phyloP scores from a whole-genome alignment of 2,888 invertebrate genomes.

The Dicranocentrus wangi region DNA sequence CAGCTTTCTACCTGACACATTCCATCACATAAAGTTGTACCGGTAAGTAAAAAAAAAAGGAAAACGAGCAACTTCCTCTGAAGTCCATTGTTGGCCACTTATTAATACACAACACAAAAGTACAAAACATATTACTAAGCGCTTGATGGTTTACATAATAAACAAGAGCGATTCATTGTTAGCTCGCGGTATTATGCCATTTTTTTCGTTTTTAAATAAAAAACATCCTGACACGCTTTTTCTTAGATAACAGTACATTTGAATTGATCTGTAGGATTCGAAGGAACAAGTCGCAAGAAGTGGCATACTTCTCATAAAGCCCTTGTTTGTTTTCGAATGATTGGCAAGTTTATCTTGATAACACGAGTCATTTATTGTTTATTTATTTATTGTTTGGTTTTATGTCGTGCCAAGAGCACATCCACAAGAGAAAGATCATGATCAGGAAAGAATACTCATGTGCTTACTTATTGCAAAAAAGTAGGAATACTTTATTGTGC shows the following conservation, averaged over 20 bases:
- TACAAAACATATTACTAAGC: not conserved
- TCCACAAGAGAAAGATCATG: not conserved
- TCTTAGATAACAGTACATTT: not conserved
- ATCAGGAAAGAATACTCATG: not conserved
- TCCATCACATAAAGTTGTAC: too few species aligned
- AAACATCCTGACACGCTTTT: too few species aligned
- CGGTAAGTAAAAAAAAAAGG: too few species aligned
- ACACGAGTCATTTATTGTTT: not conserved
- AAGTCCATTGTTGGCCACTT: too few species aligned
- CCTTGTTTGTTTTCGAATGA: conserved; percentile 2
- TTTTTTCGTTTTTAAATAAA: not conserved
- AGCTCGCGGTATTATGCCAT: not conserved
- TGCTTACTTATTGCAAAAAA: not conserved
- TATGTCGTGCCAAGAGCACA: not conserved
- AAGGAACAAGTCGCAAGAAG: not conserved
- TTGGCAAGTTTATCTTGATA: conserved; percentile 30
- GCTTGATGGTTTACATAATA: conserved; percentile 6
- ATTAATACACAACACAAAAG: too few species aligned
- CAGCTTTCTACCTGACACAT: not conserved
- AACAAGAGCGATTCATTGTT: not conserved
- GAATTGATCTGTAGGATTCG: not conserved
- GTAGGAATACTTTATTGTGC: not conserved
- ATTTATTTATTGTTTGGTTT: not conserved
- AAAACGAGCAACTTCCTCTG: too few species aligned
- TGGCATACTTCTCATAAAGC: conserved; percentile 28